phyloP scores from a whole-genome alignment of 53 echinoderm and acorn worm genomes.

The Luidia sarsii region DNA sequence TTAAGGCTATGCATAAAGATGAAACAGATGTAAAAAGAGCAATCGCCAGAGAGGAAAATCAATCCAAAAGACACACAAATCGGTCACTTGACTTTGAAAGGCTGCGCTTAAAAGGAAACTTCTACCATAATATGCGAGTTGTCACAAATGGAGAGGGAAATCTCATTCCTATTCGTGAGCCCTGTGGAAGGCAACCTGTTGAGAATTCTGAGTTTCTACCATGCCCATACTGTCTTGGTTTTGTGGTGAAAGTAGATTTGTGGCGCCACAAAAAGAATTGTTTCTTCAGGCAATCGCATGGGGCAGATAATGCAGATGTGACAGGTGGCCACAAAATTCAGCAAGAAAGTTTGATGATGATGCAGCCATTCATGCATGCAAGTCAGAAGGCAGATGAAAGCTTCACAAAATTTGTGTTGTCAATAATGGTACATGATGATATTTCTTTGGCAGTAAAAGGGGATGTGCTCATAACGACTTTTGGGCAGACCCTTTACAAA shows the following conservation, averaged over 20 bases:
- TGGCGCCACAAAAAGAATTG: constrained; percentile 16
- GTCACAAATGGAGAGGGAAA: neutral
- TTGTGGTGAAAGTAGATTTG: neutral
- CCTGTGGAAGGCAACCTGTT: neutral
- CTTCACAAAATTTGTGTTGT: neutral
- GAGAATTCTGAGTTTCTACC: neutral
- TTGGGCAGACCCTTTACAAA: neutral
- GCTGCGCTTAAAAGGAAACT: neutral
- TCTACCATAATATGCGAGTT: too few species aligned
- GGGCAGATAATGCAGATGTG: neutral
- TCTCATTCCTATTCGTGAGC: neutral
- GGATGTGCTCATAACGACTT: neutral
- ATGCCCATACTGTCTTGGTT: constrained; percentile 9
- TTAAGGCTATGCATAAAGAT: neutral
- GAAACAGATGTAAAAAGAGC: neutral
- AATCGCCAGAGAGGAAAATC: too few species aligned
- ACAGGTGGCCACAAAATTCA: neutral
- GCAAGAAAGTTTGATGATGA: neutral
- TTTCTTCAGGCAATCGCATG: neutral
- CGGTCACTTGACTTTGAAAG: too few species aligned
- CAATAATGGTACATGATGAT: neutral
- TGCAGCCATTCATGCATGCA: too few species aligned
- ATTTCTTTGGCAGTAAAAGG: neutral
- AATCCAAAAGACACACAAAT: too few species aligned
- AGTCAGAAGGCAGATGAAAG: too few species aligned